Evolutionary conservation across 64 coral and sea anemone species (phyloP).

Genomic region (Pocillopora damicornis): DNA sequence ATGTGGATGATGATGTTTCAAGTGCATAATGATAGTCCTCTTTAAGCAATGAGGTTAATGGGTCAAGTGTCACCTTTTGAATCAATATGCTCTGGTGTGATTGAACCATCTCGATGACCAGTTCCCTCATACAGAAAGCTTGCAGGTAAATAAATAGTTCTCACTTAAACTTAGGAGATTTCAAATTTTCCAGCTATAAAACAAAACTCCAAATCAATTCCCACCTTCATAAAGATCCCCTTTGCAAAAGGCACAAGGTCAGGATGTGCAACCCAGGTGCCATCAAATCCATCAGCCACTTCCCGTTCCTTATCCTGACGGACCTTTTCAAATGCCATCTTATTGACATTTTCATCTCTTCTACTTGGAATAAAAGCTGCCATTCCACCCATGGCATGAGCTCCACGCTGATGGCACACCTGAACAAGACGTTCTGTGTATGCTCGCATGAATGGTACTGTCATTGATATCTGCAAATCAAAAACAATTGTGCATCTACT

Average conservation of each 20-base stretch:
- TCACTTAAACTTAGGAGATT: no score
- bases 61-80: no score
- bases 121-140: no score
- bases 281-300: conserved; percentile 96
- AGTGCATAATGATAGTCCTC: no score
- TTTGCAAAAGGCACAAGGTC: conserved; percentile 85
- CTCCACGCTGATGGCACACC: conserved; percentile 95
- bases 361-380: conserved; percentile 95
- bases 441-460: conserved; percentile 88
- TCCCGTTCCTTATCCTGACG: conserved; percentile 91
- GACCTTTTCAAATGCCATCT: conserved; percentile 83
- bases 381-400: conserved; percentile 98
- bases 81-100: no score
- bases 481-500: not conserved
- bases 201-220: not conserved
- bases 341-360: conserved; percentile 84
- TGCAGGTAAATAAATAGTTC: no score
- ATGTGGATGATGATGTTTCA: no score
- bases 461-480: conserved; percentile 80
- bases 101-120: no score
- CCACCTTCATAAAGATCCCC: conserved; percentile 75
- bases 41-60: no score
- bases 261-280: conserved; percentile 97
- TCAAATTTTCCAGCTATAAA: no score
- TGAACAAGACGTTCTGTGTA: conserved; percentile 96